Percentiles rank a stretch among this genome's conserved stretches.
These are phyloP conservation scores for Hypselothyrea guttata DNA, from an alignment of 2,888 invertebrate genomes.

Conservation along the genomic window DNA sequence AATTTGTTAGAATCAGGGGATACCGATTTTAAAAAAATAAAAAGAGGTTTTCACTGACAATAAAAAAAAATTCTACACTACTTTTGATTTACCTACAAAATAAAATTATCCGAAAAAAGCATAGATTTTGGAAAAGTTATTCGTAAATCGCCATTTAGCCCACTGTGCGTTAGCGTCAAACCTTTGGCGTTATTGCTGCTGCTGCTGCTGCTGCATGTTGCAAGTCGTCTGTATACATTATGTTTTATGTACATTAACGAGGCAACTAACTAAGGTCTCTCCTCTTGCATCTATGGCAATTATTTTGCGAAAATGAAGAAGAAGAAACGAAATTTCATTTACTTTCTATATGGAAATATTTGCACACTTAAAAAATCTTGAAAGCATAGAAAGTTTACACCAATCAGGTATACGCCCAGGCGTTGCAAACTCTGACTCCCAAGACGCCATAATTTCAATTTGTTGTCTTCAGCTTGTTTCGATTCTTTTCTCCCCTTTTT, in stretches of 20 bases:
- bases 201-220: slow-evolving; percentile 37
- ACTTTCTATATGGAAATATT: slow-evolving; percentile 58
- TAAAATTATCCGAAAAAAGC: too few species aligned
- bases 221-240: slow-evolving; percentile 12
- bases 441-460: slow-evolving; percentile 26
- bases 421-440: slow-evolving; percentile 12
- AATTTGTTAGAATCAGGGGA: too few species aligned
- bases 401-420: slow-evolving; percentile 41
- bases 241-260: slow-evolving; percentile 32
- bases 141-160: too few species aligned
- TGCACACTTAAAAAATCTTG: slow-evolving; percentile 52
- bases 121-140: too few species aligned
- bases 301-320: slow-evolving; percentile 34
- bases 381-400: slow-evolving; percentile 53
- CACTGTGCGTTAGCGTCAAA: slow-evolving; percentile 23
- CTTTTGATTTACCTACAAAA: too few species aligned
- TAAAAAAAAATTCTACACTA: too few species aligned
- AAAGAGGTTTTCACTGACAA: too few species aligned
- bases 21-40: too few species aligned
- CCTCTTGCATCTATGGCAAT: slow-evolving; percentile 47
- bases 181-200: slow-evolving; percentile 37
- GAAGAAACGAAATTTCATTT: slow-evolving; percentile 37
- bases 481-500: slow-evolving; percentile 5
- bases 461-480: neutral
- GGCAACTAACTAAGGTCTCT: slow-evolving; percentile 47